A percentile compares a stretch with the other conserved stretches of the same genome.
phyloP scores from a whole-genome alignment of 2,888 invertebrate species.

The Ecliptopera silaceata region DNA sequence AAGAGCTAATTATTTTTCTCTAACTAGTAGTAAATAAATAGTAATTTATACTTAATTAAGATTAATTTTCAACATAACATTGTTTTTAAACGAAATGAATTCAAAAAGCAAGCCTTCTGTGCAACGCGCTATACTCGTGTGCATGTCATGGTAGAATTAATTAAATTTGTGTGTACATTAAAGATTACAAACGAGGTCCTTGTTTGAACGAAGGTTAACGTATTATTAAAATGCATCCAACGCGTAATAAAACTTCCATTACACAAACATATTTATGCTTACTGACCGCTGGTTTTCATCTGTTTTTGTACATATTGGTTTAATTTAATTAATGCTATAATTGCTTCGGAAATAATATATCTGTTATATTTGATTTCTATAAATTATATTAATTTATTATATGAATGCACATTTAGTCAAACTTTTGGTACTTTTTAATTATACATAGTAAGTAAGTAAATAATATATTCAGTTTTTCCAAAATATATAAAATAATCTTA shows the following conservation, averaged over 20 bases:
- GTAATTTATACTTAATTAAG: no score
- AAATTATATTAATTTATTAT: no score
- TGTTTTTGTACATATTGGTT: conserved; percentile 4
- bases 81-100: no score
- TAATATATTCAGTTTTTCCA: no score
- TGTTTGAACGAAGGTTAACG: conserved; percentile 65
- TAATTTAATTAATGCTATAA: conserved; percentile 6
- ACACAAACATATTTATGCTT: conserved; percentile 41
- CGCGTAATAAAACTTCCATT: conserved; percentile 42
- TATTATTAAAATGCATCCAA: conserved; percentile 67
- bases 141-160: conserved; percentile 64
- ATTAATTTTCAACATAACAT: no score
- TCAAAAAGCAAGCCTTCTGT: conserved; percentile 11
- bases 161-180: conserved; percentile 70
- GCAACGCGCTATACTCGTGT: conserved; percentile 30
- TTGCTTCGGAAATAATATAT: background rate
- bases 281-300: conserved; percentile 27
- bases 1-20: no score
- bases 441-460: no score
- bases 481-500: no score
- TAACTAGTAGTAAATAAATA: no score
- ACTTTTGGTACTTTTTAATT: no score
- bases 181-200: conserved; percentile 60
- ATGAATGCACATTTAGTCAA: no score
- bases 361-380: no score